A percentile compares a stretch with the other conserved stretches of the same genome.
Conservation (phyloP, 2,113 vertebrate genomes). For the Macquaria australasica region DNA sequence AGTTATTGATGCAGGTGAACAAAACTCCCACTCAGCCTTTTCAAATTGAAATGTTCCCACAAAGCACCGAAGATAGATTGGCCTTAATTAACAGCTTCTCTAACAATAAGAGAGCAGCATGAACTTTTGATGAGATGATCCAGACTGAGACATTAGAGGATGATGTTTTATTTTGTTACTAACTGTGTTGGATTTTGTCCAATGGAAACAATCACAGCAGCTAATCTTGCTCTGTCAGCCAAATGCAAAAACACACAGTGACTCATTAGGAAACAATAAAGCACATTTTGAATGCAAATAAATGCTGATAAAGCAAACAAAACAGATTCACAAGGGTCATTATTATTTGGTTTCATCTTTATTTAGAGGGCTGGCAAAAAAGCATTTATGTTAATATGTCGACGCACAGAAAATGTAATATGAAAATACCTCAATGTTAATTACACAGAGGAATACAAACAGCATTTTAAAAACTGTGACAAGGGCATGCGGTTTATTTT, state of each 20-base stretch:
- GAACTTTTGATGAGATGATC: slow-evolving; percentile 34
- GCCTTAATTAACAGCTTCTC: slow-evolving; percentile 25
- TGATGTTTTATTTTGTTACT: background rate
- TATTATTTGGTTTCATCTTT: slow-evolving; percentile 20
- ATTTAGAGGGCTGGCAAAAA: background rate
- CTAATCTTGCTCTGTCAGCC: slow-evolving; percentile 14
- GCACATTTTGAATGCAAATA: slow-evolving; percentile 16
- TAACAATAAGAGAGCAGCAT: slow-evolving; percentile 3
- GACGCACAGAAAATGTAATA: background rate
- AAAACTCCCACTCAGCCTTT: background rate
- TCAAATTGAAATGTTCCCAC: slow-evolving; percentile 18
- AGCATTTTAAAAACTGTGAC: background rate
- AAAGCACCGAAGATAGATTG: slow-evolving; percentile 3
- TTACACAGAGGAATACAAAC: background rate
- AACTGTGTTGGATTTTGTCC: background rate
- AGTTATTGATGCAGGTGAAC: background rate
- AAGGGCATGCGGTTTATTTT: background rate
- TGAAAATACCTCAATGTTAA: background rate
- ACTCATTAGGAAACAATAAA: slow-evolving; percentile 18
- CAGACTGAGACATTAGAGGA: background rate
- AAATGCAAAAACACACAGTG: slow-evolving; percentile 7
- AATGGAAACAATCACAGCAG: background rate
- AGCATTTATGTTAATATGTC: background rate
- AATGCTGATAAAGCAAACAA: background rate
- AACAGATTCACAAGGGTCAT: background rate